Conservation (phyloP, 1,140 invertebrate species). For the Drosophila bipectinata region DNA sequence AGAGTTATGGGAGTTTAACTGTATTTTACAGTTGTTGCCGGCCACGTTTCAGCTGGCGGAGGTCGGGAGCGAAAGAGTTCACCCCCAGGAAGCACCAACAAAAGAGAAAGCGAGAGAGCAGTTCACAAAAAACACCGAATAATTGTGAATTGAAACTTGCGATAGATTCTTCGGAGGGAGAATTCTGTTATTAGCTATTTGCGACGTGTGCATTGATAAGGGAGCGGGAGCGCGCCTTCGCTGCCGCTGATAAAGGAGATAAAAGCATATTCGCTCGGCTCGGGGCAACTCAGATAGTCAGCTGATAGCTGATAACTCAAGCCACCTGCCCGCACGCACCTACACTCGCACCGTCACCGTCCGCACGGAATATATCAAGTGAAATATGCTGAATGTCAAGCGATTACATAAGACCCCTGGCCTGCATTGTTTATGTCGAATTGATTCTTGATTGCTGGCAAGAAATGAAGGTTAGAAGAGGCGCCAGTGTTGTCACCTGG, state of each 20-base stretch:
- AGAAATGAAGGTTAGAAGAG: conserved; percentile 28
- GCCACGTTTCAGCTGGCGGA: conserved; percentile 14
- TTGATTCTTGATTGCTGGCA: conserved; percentile 23
- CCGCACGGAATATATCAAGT: conserved; percentile 9
- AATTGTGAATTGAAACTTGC: conserved; percentile 17
- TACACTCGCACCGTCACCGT: too few species aligned
- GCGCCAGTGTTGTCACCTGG: conserved; percentile 17
- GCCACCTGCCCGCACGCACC: not conserved
- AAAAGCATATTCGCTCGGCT: conserved; percentile 18
- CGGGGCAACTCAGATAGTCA: conserved; percentile 44
- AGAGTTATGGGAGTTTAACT: conserved; percentile 5
- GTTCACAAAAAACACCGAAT: conserved; percentile 8
- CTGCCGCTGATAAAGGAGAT: conserved; percentile 34
- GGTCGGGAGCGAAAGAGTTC: not conserved
- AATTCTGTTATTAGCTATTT: conserved; percentile 40
- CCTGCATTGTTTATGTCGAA: conserved; percentile 44
- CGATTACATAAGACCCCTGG: conserved; percentile 40
- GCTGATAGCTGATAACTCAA: conserved; percentile 28
- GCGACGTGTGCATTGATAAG: conserved; percentile 53
- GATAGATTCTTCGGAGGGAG: conserved; percentile 17
- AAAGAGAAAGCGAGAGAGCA: conserved; percentile 18
- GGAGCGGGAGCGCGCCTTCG: not conserved
- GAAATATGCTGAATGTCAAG: conserved; percentile 36
- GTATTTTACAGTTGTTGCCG: conserved; percentile 15
- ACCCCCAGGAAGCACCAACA: not conserved